A percentile compares a stretch with the other conserved stretches of the same genome.
Conservation (phyloP, 1,140 invertebrate species). For the Theocolax elegans region DNA sequence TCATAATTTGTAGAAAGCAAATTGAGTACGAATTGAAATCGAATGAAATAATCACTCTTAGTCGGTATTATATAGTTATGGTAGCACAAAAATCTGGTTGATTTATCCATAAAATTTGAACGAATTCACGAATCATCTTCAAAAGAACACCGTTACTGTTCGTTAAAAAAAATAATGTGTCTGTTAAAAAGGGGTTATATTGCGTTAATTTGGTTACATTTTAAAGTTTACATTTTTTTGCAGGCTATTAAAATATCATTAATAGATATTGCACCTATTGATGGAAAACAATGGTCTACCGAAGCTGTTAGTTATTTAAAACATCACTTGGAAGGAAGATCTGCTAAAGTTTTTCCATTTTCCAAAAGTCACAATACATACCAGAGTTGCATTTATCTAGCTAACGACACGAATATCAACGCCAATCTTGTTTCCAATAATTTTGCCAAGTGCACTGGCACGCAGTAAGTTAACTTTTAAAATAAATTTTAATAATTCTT, state of each 20-base stretch:
- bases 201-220: no score
- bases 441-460: not conserved
- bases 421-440: constrained; percentile 44
- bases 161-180: no score
- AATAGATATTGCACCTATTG: constrained; percentile 48
- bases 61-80: no score
- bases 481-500: not conserved
- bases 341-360: constrained; percentile 41
- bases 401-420: constrained; percentile 48
- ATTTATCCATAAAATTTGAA: no score
- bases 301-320: constrained; percentile 40
- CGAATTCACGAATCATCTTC: no score
- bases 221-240: no score
- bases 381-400: constrained; percentile 43
- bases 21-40: no score
- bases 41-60: no score
- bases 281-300: constrained; percentile 46
- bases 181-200: no score
- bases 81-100: no score
- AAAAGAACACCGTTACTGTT: no score
- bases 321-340: not conserved
- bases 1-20: no score
- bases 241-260: constrained; percentile 61
- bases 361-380: constrained; percentile 42
- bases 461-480: constrained; percentile 8